Evolutionary conservation across 2,888 invertebrate species (phyloP), one percentile per base, ranked within the genome.

Genomic region (Heliconius erato): DNA sequence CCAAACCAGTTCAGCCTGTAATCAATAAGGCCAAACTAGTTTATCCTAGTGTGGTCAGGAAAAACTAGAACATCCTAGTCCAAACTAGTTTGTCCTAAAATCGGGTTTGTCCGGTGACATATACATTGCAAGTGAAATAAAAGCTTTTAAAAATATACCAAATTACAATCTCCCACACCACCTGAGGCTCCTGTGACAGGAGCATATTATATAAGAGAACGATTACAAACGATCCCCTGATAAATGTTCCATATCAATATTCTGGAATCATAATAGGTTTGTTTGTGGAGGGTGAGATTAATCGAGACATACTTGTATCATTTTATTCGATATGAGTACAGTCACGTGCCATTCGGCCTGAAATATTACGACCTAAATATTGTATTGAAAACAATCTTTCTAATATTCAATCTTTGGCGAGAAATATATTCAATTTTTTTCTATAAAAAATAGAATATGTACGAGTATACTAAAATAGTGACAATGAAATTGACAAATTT

Each of bases 191-290:
- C 59, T 59, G 74, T 63, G n/a, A n/a, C 16, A n/a, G 74, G 23
- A 74, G 35, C 76, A 76, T 76, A 76, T 76, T 19, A 63, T 63
- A 76, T 40, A 76, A 59, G 26, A 35, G 40, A 63, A 76, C 76
- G 76, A 76, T 76, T 76, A 63, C 76, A 76, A 76, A 40, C 35
- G 76, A 76, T 40, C 76, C 59, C 59, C 76, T 76, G 26, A 76
- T 63, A 76, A 76, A 76, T 76, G 76, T 76, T 76, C 9, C 76
- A 40, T 76, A 76, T 76, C 35, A 40, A 76, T 76, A 76, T 76
- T 76, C 76, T 63, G 63, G 76, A 76, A 63, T 63, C 76, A 76
- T 76, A 76, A 59, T 63, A n/a, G 76, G 16, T 63, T 76, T 76
- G 76, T 76, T 76, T 76, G 35, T 63, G 35, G 76, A 63, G 35